Percentiles rank a stretch among this genome's conserved stretches.
Conservation (phyloP, 2,113 vertebrate species). For the Aphyosemion australe region DNA sequence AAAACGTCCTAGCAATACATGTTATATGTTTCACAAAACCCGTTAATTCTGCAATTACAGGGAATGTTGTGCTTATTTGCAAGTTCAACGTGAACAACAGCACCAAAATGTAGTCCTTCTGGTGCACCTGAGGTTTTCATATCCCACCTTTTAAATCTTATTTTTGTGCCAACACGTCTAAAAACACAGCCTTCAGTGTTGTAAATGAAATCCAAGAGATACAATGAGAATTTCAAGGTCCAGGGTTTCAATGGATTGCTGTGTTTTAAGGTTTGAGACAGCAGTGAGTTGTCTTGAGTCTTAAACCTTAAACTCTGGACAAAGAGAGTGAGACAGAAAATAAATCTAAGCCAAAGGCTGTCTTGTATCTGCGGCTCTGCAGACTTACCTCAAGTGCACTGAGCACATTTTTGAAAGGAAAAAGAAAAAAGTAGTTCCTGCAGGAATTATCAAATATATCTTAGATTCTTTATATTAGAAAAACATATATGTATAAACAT, state of each 20-base stretch:
- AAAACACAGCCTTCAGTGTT: conserved; percentile 21
- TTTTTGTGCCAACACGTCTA: conserved; percentile 20
- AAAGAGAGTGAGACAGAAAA: conserved; percentile 60
- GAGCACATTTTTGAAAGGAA: conserved; percentile 18
- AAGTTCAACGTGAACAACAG: too few species aligned
- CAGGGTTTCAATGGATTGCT: not conserved
- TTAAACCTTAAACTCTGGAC: conserved; percentile 54
- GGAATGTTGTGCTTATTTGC: too few species aligned
- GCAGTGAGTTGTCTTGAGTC: conserved; percentile 43
- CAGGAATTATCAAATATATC: too few species aligned
- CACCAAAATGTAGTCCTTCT: too few species aligned
- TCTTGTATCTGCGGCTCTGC: conserved; percentile 51
- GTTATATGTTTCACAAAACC: too few species aligned
- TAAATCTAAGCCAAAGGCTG: conserved; percentile 54
- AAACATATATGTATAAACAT: too few species aligned
- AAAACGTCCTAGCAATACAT: too few species aligned
- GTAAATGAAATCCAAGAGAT: conserved; percentile 33
- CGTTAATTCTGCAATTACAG: too few species aligned
- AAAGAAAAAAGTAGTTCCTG: too few species aligned
- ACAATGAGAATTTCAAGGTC: conserved; percentile 40
- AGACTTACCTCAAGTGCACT: conserved; percentile 45
- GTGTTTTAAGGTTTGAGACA: not conserved
- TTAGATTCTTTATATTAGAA: too few species aligned
- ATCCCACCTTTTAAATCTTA: too few species aligned
- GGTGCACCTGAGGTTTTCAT: too few species aligned